Evolutionary conservation across 2,888 invertebrate genomes (phyloP).

Genomic region (Melanargia galathea): DNA sequence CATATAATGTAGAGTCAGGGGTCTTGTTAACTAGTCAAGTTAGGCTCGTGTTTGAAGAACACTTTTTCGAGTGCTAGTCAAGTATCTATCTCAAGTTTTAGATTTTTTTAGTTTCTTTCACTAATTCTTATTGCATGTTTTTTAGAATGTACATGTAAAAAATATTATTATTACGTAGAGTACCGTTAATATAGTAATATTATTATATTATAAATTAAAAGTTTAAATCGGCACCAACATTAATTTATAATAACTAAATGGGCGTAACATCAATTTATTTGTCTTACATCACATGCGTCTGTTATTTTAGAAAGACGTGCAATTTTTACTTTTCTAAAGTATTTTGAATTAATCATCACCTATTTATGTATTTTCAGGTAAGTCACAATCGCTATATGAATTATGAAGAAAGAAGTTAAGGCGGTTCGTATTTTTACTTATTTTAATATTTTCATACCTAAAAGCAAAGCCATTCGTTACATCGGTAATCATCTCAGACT

Average conservation of each 20-base stretch:
- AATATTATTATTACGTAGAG: too few species aligned
- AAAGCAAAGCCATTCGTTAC: not conserved
- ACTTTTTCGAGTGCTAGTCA: not conserved
- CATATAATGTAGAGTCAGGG: not conserved
- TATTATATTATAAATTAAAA: too few species aligned
- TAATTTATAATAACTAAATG: too few species aligned
- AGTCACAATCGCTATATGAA: not conserved
- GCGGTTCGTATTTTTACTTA: too few species aligned
- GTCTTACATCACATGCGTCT: too few species aligned
- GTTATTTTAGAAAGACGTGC: too few species aligned
- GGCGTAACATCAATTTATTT: too few species aligned
- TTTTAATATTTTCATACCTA: too few species aligned
- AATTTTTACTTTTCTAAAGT: too few species aligned
- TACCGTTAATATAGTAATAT: too few species aligned
- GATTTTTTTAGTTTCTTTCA: not conserved
- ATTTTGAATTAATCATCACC: not conserved
- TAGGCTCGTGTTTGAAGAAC: not conserved
- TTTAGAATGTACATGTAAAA: too few species aligned
- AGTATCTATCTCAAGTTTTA: not conserved
- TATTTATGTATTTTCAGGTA: slow-evolving; percentile 4
- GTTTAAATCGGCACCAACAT: too few species aligned
- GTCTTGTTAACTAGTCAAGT: slow-evolving; percentile 3
- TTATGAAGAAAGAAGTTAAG: not conserved
- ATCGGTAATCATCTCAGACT: not conserved
- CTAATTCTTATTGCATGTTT: not conserved